Base-by-base conservation (phyloP, 37 sponge, comb jelly and placozoan species). In the Haliclona indistincta region DNA sequence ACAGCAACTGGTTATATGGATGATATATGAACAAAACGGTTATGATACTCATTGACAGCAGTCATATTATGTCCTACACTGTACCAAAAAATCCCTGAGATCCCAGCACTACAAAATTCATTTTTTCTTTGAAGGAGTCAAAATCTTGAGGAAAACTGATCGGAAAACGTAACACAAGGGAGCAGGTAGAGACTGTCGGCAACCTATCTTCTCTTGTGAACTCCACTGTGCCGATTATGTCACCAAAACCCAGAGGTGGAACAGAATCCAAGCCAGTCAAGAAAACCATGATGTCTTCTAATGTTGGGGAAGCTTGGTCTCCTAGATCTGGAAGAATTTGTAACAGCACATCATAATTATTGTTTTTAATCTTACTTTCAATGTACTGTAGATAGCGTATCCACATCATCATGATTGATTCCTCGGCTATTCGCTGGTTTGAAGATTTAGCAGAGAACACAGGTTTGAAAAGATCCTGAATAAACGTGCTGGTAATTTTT, bases 221-320 rank as follows among this genome's bases (percentile, higher is more conserved):
- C 29, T 4, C 13, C 1, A 71, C 47, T 13, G 36, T 49, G 11
- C 28, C 53, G 20, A 2, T 28, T n/a, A 43, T 32, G 28, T 64
- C 65, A 17, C 72, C 54, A 8, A 53, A 71, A 1, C 55, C 72
- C 33, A 71, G 10, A 15, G 72, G 55, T 23, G 72, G 72, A 28
- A 71, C 34, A 1, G 35, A 23, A 45, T 71, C 72, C 33, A 36
- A 56, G 11, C 61, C 38, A 20, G 75, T 74, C 1, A 74, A 39
- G 11, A 56, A 74, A 17, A 56, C 15, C 58, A 74, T 54, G 1
- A 74, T 40, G 56, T 74, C 75, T 28, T 30, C 11, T 19, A 74
- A 39, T 25, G 58, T 35, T 13, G 75, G 75, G 8, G 75, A 36
- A 1, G 23, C 54, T 3, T 30, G 1, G 2, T 55, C 75, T 34